Conservation (phyloP, 2,797 vertebrate genomes). For the Buphagus erythrorhynchus region DNA sequence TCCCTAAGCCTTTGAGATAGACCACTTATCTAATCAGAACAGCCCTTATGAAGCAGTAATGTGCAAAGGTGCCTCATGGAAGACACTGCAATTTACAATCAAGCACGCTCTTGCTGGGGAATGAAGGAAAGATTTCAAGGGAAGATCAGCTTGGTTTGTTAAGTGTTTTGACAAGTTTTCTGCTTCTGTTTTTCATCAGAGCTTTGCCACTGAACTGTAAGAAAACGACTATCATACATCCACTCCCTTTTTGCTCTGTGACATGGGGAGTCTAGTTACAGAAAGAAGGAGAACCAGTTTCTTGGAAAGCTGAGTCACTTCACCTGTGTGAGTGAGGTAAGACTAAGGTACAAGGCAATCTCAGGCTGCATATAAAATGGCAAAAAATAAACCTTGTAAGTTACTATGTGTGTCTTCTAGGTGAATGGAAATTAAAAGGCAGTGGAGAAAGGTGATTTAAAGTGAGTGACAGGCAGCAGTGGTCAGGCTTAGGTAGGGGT, state of each 20-base stretch:
- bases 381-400: background rate
- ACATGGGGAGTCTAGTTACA: background rate
- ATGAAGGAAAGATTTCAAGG: background rate
- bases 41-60: background rate
- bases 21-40: background rate
- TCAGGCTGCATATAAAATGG: background rate
- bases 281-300: background rate
- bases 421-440: background rate
- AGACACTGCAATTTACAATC: background rate
- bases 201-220: background rate
- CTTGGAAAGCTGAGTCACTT: background rate
- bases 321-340: background rate
- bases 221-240: background rate
- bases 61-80: background rate
- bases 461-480: background rate
- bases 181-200: background rate
- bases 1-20: background rate
- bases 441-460: background rate
- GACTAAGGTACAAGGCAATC: background rate
- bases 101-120: background rate
- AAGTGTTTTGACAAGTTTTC: background rate
- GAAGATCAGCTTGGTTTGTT: background rate
- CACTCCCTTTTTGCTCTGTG: background rate
- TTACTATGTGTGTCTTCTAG: background rate
- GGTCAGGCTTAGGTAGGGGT: background rate